Evolutionary conservation across 2,113 vertebrate genomes (phyloP).

Genomic region (Aegypius monachus): DNA sequence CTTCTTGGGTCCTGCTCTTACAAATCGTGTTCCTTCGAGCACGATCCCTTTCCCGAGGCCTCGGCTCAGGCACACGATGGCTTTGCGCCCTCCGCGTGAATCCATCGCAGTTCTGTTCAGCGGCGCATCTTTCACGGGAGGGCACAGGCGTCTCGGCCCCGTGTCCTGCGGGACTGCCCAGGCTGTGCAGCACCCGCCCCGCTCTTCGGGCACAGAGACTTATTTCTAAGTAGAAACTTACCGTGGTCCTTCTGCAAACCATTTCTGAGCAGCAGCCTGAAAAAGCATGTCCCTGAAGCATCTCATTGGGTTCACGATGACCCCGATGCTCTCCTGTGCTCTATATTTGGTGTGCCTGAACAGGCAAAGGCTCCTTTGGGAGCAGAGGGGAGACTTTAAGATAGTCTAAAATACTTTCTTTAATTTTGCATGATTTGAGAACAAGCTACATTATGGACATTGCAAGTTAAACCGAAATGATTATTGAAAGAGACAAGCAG

Average conservation of each 20-base stretch:
- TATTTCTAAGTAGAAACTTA: not conserved
- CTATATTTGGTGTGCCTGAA: not conserved
- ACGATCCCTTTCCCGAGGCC: not conserved
- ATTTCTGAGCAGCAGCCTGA: not conserved
- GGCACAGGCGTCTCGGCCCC: fast-evolving
- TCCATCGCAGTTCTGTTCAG: fast-evolving
- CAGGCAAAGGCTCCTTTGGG: not conserved
- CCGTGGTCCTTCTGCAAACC: not conserved
- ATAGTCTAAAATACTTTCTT: not conserved
- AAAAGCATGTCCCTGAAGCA: fast-evolving
- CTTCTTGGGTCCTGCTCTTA: not conserved
- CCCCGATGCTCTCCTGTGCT: not conserved
- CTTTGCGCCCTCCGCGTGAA: not conserved
- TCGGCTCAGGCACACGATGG: not conserved
- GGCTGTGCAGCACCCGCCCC: not conserved
- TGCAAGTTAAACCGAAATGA: not conserved
- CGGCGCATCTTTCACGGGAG: fast-evolving
- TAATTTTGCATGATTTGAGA: conserved; percentile 25
- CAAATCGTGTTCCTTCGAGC: not conserved
- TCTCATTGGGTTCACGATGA: not conserved
- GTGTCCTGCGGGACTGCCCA: fast-evolving
- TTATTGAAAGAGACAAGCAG: not conserved
- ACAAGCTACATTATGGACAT: not conserved
- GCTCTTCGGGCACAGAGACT: not conserved
- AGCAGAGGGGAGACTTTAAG: not conserved